phyloP scores from a whole-genome alignment of 2,888 invertebrate species.

The Ophioninae sp. region DNA sequence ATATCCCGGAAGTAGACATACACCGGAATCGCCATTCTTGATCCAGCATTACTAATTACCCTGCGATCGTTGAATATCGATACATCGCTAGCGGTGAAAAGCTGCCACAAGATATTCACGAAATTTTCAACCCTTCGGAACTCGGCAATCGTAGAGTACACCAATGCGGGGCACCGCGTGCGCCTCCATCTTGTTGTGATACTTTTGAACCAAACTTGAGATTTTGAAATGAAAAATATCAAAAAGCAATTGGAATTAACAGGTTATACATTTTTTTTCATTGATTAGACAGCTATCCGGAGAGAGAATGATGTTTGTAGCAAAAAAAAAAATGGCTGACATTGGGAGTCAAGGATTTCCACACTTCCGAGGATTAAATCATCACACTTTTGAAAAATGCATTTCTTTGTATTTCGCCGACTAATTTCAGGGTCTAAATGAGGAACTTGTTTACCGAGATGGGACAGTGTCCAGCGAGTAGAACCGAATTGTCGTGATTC shows the following conservation, averaged over 20 bases:
- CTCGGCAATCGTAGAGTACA: not conserved
- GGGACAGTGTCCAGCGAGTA: not conserved
- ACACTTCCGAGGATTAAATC: not conserved
- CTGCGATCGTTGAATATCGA: not conserved
- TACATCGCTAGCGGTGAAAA: not conserved
- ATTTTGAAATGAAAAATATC: not conserved
- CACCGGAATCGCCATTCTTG: too few species aligned
- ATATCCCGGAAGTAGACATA: not conserved
- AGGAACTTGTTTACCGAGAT: not conserved
- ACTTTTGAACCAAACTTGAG: not conserved
- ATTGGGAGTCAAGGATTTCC: not conserved
- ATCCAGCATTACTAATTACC: not conserved
- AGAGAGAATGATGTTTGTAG: not conserved
- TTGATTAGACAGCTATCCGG: too few species aligned
- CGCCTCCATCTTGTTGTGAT: not conserved
- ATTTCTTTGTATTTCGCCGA: not conserved
- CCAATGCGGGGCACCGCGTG: not conserved
- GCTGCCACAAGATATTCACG: not conserved
- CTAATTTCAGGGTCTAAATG: not conserved
- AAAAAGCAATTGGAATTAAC: not conserved
- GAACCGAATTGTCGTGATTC: not conserved
- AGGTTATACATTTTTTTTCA: not conserved
- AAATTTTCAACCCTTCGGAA: not conserved
- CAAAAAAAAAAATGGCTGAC: not conserved
- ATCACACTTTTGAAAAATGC: not conserved